Conservation (phyloP, 2,888 invertebrate genomes). For the Perithous albicinctus region DNA sequence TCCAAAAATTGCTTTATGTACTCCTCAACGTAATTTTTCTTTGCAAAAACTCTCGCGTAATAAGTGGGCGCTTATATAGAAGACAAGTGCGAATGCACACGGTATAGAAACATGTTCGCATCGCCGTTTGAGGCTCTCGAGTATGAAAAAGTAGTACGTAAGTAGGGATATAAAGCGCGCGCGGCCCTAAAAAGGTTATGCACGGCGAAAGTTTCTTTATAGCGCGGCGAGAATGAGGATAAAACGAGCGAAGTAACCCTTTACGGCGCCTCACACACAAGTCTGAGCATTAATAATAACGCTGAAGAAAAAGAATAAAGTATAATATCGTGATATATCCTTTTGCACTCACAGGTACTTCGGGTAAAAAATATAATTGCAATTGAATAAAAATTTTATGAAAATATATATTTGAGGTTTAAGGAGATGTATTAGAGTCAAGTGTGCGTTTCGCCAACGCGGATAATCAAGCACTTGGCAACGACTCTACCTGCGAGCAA, state of each 20-base stretch:
- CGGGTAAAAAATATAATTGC: too few species aligned
- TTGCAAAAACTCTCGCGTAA: background rate
- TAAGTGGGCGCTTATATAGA: background rate
- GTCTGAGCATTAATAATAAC: background rate
- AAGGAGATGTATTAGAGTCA: too few species aligned
- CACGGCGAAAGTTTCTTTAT: constrained; percentile 32
- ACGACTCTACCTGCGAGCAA: constrained; percentile 12
- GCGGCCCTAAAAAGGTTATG: constrained; percentile 39
- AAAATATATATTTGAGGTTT: too few species aligned
- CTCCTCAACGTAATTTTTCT: background rate
- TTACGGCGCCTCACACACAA: background rate
- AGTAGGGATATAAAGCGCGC: constrained; percentile 27
- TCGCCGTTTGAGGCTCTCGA: constrained; percentile 28
- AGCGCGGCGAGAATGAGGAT: constrained; percentile 20
- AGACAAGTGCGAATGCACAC: background rate
- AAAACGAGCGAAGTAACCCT: constrained; percentile 13
- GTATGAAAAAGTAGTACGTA: constrained; percentile 34
- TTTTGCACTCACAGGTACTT: too few species aligned
- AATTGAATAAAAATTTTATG: too few species aligned
- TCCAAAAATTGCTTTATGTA: background rate
- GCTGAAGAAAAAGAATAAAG: background rate
- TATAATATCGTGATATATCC: too few species aligned
- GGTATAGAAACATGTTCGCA: constrained; percentile 13
- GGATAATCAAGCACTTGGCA: background rate
- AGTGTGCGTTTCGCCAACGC: too few species aligned